A percentile compares a stretch with the other conserved stretches of the same genome.
Evolutionary conservation across 1,140 invertebrate species (phyloP).

Genomic region (Ips nitidus): DNA sequence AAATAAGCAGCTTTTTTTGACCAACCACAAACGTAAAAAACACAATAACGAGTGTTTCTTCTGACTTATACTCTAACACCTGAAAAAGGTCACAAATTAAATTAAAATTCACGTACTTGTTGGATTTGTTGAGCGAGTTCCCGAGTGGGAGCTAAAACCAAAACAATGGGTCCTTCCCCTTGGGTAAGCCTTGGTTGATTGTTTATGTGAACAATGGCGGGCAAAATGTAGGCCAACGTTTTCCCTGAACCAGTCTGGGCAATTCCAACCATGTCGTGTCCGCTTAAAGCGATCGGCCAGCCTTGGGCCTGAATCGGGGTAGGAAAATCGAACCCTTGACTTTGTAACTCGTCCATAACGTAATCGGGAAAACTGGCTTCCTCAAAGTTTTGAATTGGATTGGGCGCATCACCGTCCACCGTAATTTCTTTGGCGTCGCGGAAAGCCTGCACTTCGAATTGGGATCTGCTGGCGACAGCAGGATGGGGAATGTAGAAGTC

Average conservation of each 20-base stretch:
- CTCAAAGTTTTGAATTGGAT: conserved; percentile 78
- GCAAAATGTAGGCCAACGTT: conserved; percentile 83
- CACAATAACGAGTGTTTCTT: neutral
- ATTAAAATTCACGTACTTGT: conserved; percentile 64
- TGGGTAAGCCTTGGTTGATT: conserved; percentile 68
- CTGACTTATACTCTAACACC: no score
- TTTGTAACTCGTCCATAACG: conserved; percentile 76
- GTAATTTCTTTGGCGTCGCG: conserved; percentile 79
- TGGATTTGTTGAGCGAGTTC: conserved; percentile 98
- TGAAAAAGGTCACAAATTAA: conserved; percentile 15
- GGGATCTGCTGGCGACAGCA: conserved; percentile 67
- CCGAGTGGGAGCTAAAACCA: conserved; percentile 88
- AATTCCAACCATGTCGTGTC: conserved; percentile 90
- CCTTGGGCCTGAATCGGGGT: conserved; percentile 86
- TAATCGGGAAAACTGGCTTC: conserved; percentile 81
- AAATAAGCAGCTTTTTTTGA: no score
- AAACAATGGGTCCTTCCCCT: conserved; percentile 89
- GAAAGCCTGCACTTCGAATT: conserved; percentile 76
- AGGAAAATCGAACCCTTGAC: conserved; percentile 68
- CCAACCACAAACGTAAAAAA: neutral
- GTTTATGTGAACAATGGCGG: conserved; percentile 74
- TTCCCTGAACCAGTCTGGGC: conserved; percentile 94
- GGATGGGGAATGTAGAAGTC: conserved; percentile 89
- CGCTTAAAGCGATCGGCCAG: conserved; percentile 90
- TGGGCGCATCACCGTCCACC: conserved; percentile 64